Evolutionary conservation across 2,888 invertebrate genomes (phyloP).

Genomic region (Lordiphosa andalusiaca): DNA sequence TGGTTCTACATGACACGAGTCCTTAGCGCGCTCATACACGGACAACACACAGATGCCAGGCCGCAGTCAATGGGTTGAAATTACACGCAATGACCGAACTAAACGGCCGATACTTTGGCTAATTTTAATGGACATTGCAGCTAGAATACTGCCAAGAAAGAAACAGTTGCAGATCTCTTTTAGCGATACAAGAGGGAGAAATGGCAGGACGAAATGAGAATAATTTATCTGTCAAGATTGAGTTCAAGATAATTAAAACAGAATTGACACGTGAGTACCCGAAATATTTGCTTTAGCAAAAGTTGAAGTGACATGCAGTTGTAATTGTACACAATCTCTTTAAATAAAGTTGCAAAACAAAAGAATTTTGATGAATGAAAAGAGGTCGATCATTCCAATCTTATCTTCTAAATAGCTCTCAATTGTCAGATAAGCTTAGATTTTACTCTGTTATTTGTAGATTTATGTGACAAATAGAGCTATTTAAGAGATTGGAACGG

Average conservation of each 20-base stretch:
- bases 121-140: slow-evolving; percentile 34
- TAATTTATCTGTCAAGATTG: slow-evolving; percentile 38
- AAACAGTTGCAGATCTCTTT: slow-evolving; percentile 30
- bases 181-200: slow-evolving; percentile 11
- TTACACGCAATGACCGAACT: slow-evolving; percentile 59
- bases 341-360: too few species aligned
- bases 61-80: slow-evolving; percentile 47
- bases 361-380: too few species aligned
- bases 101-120: slow-evolving; percentile 40
- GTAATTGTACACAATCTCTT: too few species aligned
- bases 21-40: neutral
- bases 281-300: slow-evolving; percentile 4
- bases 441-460: too few species aligned
- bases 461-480: too few species aligned
- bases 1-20: slow-evolving; percentile 55
- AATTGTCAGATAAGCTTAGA: too few species aligned
- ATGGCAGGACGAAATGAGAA: slow-evolving; percentile 13
- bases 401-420: too few species aligned
- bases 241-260: slow-evolving; percentile 26
- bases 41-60: slow-evolving; percentile 20
- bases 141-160: slow-evolving; percentile 25
- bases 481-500: too few species aligned
- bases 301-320: neutral
- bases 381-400: too few species aligned
- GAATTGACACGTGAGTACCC: slow-evolving; percentile 10